Conservation (phyloP, 2,888 invertebrate species). For the Drosophila monieri region DNA sequence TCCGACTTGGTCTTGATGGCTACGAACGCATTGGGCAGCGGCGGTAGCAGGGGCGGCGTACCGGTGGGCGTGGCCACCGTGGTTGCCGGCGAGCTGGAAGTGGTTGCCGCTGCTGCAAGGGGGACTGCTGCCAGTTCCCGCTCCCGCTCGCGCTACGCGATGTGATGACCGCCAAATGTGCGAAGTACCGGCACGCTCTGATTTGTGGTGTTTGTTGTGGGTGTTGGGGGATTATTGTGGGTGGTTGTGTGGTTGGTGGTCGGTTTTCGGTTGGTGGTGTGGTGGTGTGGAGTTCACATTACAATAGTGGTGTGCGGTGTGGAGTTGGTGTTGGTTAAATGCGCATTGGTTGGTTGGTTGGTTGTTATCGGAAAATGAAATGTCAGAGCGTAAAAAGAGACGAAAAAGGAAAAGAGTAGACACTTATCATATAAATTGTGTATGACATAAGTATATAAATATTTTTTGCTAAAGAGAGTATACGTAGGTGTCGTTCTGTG, state of each 20-base stretch:
- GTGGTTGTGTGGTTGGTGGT: slow-evolving; percentile 22
- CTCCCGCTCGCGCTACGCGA: slow-evolving; percentile 84
- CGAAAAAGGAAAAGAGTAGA: slow-evolving; percentile 79
- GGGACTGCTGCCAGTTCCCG: slow-evolving; percentile 80
- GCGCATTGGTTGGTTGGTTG: slow-evolving; percentile 54
- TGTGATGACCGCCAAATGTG: slow-evolving; percentile 84
- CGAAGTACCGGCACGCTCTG: slow-evolving; percentile 84
- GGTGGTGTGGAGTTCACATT: slow-evolving; percentile 48
- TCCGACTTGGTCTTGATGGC: slow-evolving; percentile 74
- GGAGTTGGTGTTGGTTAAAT: slow-evolving; percentile 43
- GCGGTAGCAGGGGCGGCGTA: slow-evolving; percentile 79
- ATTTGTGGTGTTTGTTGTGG: slow-evolving; percentile 45
- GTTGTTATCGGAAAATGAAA: slow-evolving; percentile 73
- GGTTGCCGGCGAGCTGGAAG: slow-evolving; percentile 64
- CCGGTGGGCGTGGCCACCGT: slow-evolving; percentile 73
- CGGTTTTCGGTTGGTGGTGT: slow-evolving; percentile 13
- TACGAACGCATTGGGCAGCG: slow-evolving; percentile 79
- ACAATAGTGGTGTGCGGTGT: slow-evolving; percentile 50
- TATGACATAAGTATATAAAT: slow-evolving; percentile 72
- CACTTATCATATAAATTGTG: slow-evolving; percentile 79
- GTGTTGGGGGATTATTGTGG: slow-evolving; percentile 30
- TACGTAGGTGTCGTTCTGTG: slow-evolving; percentile 49
- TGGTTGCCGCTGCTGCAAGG: slow-evolving; percentile 63
- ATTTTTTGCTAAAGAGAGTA: slow-evolving; percentile 51
- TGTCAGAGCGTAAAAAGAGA: slow-evolving; percentile 79